Base-by-base conservation (phyloP, 2,888 invertebrate genomes). In the Allygus modestus region DNA sequence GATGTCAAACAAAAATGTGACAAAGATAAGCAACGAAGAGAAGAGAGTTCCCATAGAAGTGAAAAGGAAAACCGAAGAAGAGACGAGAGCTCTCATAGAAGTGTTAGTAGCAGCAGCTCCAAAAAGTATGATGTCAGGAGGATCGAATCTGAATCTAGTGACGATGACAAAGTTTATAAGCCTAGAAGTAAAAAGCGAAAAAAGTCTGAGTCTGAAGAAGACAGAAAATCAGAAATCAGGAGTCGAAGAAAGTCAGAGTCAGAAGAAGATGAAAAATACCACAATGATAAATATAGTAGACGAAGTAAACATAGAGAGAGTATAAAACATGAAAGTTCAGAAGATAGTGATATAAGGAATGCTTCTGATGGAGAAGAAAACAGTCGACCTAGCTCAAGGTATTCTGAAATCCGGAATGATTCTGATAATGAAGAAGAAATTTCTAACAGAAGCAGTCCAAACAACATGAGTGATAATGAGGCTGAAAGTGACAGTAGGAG, bases 281-380 rank as follows among this genome's bases (percentile, higher is more conserved):
- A 9, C 23, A n/a, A 23, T 58, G 58, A 58, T 11, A 51, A 51
- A 17, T 51, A n/a, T 12, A 58, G 58, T 20, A 23, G 23, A 58
- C 1, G 58, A 7, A 65, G 65, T 28, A 65, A 65, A 17, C 65
- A 31, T 28, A 65, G 28, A 11, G 31, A 65, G 4, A 4, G 0
- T 28, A 31, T 28, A 37, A 87, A 85, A 58, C 85, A 87, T n/a
- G 86, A 87, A 86, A 86, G 87, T 23, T 82, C 86, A 54, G 87
- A 88, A 58, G 85, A 87, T 17, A 84, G 81, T 79, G 85, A 86
- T 31, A 79, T 85, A 84, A 85, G 46, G 84, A 86, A 82, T 23
- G 81, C 75, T 81, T 83, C 84, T 41, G 85, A 86, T 37, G 83
- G 85, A 33, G 87, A 88, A 73, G 86, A 87, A 7, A 26, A 79